Percentiles rank a stretch among this genome's conserved stretches.
Evolutionary conservation across 1,140 invertebrate genomes (phyloP).

Genomic region (Ruditapes philippinarum): DNA sequence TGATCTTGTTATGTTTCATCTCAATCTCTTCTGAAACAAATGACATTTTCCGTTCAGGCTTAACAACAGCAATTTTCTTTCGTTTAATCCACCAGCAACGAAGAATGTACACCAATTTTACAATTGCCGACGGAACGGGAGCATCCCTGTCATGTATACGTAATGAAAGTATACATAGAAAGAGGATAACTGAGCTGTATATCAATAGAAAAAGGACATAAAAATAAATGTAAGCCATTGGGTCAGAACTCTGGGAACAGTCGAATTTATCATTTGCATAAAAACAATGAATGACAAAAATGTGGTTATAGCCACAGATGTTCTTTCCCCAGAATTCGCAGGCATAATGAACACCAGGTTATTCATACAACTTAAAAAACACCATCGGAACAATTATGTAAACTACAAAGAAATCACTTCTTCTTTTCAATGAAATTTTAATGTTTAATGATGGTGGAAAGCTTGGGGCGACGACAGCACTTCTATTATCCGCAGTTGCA

Average conservation of each 20-base stretch:
- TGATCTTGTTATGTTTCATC: background rate
- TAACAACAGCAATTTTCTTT: background rate
- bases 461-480: background rate
- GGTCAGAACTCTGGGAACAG: slow-evolving; percentile 88
- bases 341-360: slow-evolving; percentile 89
- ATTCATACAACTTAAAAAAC: slow-evolving; percentile 88
- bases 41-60: background rate
- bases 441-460: background rate
- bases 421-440: slow-evolving; percentile 4
- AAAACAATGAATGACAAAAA: slow-evolving; percentile 89
- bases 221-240: slow-evolving; percentile 81
- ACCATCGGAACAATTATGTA: slow-evolving; percentile 89
- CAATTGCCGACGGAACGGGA: background rate
- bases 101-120: background rate
- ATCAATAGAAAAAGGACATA: slow-evolving; percentile 14
- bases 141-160: slow-evolving; percentile 8
- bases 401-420: slow-evolving; percentile 86
- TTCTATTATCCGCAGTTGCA: background rate
- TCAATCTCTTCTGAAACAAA: background rate
- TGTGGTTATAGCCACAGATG: slow-evolving; percentile 88
- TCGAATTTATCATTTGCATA: slow-evolving; percentile 88
- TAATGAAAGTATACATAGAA: slow-evolving; percentile 24
- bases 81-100: background rate
- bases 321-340: slow-evolving; percentile 88
- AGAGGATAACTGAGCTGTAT: slow-evolving; percentile 38